Percentiles rank a stretch among this genome's conserved stretches.
These are phyloP conservation scores for Gila robusta DNA, from an alignment of 2,797 vertebrate species.

Conservation along the genomic window DNA sequence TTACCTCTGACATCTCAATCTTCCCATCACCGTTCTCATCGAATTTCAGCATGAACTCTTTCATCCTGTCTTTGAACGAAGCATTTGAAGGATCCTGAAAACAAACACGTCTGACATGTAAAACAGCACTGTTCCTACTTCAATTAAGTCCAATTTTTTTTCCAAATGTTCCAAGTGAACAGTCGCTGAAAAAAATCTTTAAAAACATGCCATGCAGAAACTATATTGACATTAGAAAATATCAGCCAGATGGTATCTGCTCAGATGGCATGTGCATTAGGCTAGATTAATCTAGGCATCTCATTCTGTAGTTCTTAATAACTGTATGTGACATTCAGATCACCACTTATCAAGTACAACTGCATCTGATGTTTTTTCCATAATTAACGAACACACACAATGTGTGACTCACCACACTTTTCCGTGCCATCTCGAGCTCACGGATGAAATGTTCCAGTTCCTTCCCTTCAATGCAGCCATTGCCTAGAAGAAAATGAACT, in stretches of 20 bases:
- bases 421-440: constrained; percentile 88
- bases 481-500: constrained; percentile 79
- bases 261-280: constrained; percentile 35
- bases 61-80: constrained; percentile 89
- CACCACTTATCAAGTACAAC: constrained; percentile 1
- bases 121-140: neutral
- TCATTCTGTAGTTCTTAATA: constrained; percentile 28
- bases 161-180: constrained; percentile 1
- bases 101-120: neutral
- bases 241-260: constrained; percentile 32
- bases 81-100: constrained; percentile 79
- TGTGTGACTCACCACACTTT: constrained; percentile 86
- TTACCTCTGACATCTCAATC: constrained; percentile 96
- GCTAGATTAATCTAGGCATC: constrained; percentile 34
- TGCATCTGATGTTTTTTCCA: constrained; percentile 4
- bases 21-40: constrained; percentile 91
- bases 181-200: neutral
- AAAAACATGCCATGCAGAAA: constrained; percentile 24
- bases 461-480: constrained; percentile 95
- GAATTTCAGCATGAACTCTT: constrained; percentile 92
- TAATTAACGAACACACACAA: neutral
- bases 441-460: constrained; percentile 94
- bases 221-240: neutral
- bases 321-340: constrained; percentile 31
- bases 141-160: neutral